Evolutionary conservation across 2,113 vertebrate species (phyloP).

Genomic region (Shinisaurus crocodilurus): DNA sequence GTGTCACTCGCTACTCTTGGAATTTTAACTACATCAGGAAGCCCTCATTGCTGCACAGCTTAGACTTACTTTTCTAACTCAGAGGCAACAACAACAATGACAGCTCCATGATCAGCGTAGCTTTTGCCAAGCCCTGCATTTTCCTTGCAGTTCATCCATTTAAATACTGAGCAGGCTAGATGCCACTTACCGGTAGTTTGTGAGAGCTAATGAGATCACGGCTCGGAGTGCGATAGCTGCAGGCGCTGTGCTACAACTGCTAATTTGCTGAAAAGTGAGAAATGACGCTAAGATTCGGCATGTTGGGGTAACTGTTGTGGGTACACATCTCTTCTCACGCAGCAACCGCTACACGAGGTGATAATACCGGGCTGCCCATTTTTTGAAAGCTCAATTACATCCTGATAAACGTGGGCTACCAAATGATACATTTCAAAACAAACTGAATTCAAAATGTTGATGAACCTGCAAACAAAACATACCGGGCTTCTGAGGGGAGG

Average conservation of each 20-base stretch:
- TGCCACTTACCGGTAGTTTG: conserved; percentile 24
- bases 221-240: conserved; percentile 18
- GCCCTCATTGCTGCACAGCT: not conserved
- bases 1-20: not conserved
- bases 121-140: conserved; percentile 12
- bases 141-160: conserved; percentile 12
- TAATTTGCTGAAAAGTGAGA: conserved; percentile 32
- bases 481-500: not conserved
- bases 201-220: conserved; percentile 31
- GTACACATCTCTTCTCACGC: not conserved
- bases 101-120: not conserved
- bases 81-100: not conserved
- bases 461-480: not conserved
- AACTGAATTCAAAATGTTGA: not conserved
- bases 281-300: not conserved
- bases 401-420: not conserved
- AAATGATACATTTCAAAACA: not conserved
- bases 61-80: not conserved
- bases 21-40: not conserved
- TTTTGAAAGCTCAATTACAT: not conserved
- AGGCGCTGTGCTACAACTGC: conserved; percentile 14
- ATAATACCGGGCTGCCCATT: not conserved
- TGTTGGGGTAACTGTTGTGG: not conserved
- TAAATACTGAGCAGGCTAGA: conserved; percentile 7
- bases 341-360: not conserved